Conservation (phyloP, 2,113 vertebrate species). For the Herpetotheres cachinnans region DNA sequence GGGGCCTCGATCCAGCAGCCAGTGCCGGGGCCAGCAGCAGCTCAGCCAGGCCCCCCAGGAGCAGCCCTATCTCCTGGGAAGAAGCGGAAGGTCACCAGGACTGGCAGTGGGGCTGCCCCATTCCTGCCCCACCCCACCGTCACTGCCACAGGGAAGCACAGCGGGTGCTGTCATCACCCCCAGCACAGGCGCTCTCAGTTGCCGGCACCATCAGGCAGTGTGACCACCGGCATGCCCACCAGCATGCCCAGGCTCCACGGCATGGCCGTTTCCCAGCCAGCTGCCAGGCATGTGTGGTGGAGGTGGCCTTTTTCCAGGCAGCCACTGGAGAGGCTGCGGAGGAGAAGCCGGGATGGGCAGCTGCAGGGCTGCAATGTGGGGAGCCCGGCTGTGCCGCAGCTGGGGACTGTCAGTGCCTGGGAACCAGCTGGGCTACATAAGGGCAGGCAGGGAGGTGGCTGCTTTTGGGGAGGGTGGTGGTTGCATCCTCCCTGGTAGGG, state of each 20-base stretch:
- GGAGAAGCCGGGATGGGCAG: background rate
- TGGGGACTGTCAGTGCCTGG: background rate
- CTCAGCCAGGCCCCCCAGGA: constrained; percentile 78
- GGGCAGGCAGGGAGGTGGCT: background rate
- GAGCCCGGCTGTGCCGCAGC: background rate
- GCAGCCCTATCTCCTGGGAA: constrained; percentile 76
- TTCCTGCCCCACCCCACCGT: background rate
- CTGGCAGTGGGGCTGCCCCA: background rate
- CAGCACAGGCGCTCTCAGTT: accelerated
- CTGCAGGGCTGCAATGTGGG: background rate
- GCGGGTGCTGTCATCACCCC: accelerated
- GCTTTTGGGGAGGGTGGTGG: background rate
- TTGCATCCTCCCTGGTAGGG: background rate
- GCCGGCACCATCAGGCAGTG: accelerated
- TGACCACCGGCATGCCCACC: accelerated
- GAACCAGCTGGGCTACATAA: background rate
- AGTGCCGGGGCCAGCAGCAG: constrained; percentile 52
- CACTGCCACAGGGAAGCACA: background rate
- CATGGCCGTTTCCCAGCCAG: accelerated
- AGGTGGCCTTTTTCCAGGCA: background rate
- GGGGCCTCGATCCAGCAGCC: background rate
- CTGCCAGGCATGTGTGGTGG: background rate
- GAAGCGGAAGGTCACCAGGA: background rate
- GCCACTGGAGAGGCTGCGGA: background rate
- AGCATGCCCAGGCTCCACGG: accelerated